phyloP scores from a whole-genome alignment of 64 coral and sea anemone genomes.

The Trachythela sp. region DNA sequence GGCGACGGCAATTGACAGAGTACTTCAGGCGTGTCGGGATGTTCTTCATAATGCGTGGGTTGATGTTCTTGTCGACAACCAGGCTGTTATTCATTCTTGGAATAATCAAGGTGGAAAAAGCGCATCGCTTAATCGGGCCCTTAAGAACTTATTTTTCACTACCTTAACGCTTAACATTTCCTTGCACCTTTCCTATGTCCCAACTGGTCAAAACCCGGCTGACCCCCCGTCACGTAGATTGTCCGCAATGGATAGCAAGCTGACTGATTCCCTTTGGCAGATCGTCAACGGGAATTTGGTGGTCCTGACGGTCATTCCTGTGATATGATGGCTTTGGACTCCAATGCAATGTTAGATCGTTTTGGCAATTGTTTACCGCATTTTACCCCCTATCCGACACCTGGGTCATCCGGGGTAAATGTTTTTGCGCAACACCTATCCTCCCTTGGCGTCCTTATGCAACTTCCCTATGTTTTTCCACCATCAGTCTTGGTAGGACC shows the following conservation, averaged over 20 bases:
- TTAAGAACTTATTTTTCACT: neutral
- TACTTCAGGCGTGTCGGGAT: neutral
- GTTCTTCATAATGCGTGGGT: neutral
- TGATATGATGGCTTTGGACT: neutral
- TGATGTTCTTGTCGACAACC: neutral
- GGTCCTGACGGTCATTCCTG: neutral
- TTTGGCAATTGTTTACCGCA: neutral
- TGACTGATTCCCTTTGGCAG: neutral
- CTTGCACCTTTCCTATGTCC: neutral
- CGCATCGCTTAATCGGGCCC: neutral
- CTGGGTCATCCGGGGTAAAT: neutral
- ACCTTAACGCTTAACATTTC: neutral
- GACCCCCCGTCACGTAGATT: neutral
- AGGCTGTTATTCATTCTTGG: neutral
- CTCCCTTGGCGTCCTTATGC: neutral
- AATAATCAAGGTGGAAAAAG: neutral
- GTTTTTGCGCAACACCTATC: constrained; percentile 25
- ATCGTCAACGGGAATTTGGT: neutral
- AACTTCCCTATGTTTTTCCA: constrained; percentile 31
- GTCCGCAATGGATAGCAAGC: neutral
- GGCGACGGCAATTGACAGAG: neutral
- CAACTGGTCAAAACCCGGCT: neutral
- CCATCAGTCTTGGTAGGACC: constrained; percentile 15
- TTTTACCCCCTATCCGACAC: neutral
- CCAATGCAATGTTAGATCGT: neutral